These are phyloP conservation scores for Metopolophium dirhodum DNA, from an alignment of 1,140 invertebrate species.

Conservation along the genomic window DNA sequence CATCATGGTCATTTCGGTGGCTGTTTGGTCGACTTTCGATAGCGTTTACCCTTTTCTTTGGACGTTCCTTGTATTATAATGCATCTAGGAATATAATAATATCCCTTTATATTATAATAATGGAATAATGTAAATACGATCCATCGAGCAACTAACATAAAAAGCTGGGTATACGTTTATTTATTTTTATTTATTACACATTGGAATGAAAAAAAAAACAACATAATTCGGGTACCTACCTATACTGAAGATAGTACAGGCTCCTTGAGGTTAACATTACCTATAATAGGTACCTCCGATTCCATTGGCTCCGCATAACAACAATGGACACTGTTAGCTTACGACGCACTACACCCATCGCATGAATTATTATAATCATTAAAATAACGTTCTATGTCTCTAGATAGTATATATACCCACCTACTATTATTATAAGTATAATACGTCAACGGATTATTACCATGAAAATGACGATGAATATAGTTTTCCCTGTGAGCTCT, in stretches of 20 bases:
- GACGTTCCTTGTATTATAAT: not conserved
- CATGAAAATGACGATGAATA: not conserved
- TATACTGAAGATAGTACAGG: not conserved
- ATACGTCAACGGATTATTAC: not conserved
- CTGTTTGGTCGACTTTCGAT: not conserved
- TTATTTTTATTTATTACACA: constrained; percentile 19
- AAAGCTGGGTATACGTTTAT: not conserved
- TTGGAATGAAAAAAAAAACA: constrained; percentile 3
- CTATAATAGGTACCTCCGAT: not conserved
- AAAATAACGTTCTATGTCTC: not conserved
- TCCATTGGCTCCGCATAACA: not conserved
- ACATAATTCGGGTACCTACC: not conserved
- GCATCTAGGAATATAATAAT: not conserved
- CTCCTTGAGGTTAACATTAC: not conserved
- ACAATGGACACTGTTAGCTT: constrained; percentile 32
- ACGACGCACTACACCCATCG: not conserved
- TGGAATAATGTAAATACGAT: constrained; percentile 18
- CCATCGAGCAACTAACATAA: not conserved
- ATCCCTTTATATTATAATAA: constrained; percentile 3
- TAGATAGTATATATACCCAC: not conserved
- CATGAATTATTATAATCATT: constrained; percentile 28
- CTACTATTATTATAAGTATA: too few relatives aligned
- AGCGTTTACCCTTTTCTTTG: not conserved
- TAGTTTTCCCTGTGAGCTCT: not conserved
- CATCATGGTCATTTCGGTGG: not conserved